Base-by-base conservation (phyloP, 2,113 vertebrate species). In the Haemorhous mexicanus region DNA sequence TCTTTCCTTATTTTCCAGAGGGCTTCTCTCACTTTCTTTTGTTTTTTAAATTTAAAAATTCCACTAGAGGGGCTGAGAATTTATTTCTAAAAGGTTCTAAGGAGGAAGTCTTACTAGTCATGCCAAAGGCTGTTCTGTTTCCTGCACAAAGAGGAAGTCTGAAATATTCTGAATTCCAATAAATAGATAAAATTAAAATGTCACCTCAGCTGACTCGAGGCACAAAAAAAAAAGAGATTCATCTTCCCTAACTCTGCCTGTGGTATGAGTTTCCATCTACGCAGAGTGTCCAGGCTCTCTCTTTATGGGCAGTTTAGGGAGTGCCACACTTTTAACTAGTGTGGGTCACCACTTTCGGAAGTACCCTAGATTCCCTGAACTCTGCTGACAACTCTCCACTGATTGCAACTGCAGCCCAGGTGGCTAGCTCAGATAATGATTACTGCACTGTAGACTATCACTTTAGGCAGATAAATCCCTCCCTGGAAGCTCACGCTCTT, bases 131-230 rank as follows among this genome's bases (percentile, higher is more conserved):
- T 84, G 73, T 46, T 89, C 58, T 49, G 30, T 68, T 94, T 91
- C 87, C 89, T 92, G 43, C 22, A 81, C 61, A 88, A 95, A 90
- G 72, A 94, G 92, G 91, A 96, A 96, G 92, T 85, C 33, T 70
- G 47, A 95, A 95, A 78, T 68, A 67, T 46, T 80, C 79, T 70
- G 83, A 84, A 91, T 95, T 87, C 74, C 69, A 91, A 94, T 92
- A 91, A 93, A 81, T 0, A 87, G 93, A 88, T 84, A 80, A 70
- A 95, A 88, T 83, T 11, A 87, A 93, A 93, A 74, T 63, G 58
- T 82, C 52, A 68, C 39, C 70, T 89, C 92, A 78, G 73, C 47
- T 91, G 27, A 75, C 66, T 62, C 24, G 21, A 81, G 23, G 47
- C 16, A 33, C 46, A 66, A 83, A 46, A 91, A 46, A 91, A 72